Percentiles rank a stretch among this genome's conserved stretches.
These are phyloP conservation scores for Caenorhabditis becei DNA, from an alignment of 2,888 invertebrate species.

Conservation along the genomic window DNA sequence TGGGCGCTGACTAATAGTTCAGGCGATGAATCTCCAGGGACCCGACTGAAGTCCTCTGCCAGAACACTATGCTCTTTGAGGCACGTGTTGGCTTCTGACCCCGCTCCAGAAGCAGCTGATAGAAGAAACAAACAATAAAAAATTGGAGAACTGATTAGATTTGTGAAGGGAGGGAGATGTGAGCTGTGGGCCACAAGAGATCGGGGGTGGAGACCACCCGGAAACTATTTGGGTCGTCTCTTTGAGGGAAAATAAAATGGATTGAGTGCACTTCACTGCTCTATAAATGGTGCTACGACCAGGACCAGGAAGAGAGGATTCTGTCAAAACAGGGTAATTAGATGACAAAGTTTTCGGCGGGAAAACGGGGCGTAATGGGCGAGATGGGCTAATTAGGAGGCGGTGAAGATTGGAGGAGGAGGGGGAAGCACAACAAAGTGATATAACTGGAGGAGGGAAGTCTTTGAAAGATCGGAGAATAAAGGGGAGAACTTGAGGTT, in stretches of 20 bases:
- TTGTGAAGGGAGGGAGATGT: too few relatives aligned
- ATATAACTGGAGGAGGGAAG: neutral
- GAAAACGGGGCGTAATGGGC: constrained; percentile 25
- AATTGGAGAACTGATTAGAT: constrained; percentile 40
- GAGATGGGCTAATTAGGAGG: constrained; percentile 30
- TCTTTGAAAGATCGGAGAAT: neutral
- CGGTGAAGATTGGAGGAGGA: constrained; percentile 17
- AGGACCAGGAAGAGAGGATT: constrained; percentile 46
- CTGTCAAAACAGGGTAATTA: constrained; percentile 53
- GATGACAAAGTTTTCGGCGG: constrained; percentile 12
- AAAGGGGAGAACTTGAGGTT: too few relatives aligned
- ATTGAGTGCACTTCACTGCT: too few relatives aligned
- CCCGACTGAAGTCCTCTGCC: constrained; percentile 26
- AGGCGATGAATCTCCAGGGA: constrained; percentile 46
- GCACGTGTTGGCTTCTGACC: too few relatives aligned
- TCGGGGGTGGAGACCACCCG: constrained; percentile 34
- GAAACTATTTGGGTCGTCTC: constrained; percentile 48
- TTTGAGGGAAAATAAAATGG: too few relatives aligned
- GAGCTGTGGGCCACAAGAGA: constrained; percentile 18
- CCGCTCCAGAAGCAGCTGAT: too few relatives aligned
- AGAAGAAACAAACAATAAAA: constrained; percentile 53
- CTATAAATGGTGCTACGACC: too few relatives aligned
- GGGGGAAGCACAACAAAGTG: constrained; percentile 10
- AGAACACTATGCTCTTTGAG: constrained; percentile 16
- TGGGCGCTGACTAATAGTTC: constrained; percentile 47